Evolutionary conservation across 2,888 invertebrate genomes (phyloP), one percentile per base, ranked within the genome.

Genomic region (Macropis europaea): DNA sequence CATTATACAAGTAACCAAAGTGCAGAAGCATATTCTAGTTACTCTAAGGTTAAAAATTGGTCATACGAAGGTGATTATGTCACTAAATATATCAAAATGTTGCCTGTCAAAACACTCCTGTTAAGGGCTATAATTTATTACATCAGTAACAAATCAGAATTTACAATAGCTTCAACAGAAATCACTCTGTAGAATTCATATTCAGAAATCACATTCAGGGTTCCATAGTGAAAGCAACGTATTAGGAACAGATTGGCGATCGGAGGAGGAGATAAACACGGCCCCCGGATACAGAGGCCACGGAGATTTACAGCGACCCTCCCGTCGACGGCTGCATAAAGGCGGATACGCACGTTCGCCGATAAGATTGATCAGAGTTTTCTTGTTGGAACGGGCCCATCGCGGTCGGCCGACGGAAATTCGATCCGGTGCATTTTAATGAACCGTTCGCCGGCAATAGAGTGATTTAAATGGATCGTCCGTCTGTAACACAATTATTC

Each of bases 401-500:
- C 19, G n/a, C 17, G 57, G 24, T 47, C 30, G 47, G 13, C 56
- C 57, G 81, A 77, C 68, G 69, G 77, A 70, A 80, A 74, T 81
- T 71, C 77, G 77, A 72, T 79, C 61, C 57, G 75, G 52, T 75
- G 79, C 75, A 81, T 79, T 79, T 77, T 79, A 79, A 79, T 80
- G 79, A 81, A 81, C 69, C 70, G 79, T 73, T 76, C 67, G 71
- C 70, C 62, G 72, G 69, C 71, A 69, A 79, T 79, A 70, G 78
- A 80, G 73, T 76, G 78, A 80, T 81, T 80, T 76, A 77, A 75
- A 81, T 76, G 78, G 78, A 78, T 78, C 78, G 81, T 70, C 73
- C 67, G 72, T 73, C 76, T 61, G 73, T 81, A 81, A 81, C 63
- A 73, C 76, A 77, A 80, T 80, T 81, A 81, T 81, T 81, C 76